A percentile compares a stretch with the other conserved stretches of the same genome.
Evolutionary conservation across 2,888 invertebrate genomes (phyloP).

Genomic region (Lymantria monacha): DNA sequence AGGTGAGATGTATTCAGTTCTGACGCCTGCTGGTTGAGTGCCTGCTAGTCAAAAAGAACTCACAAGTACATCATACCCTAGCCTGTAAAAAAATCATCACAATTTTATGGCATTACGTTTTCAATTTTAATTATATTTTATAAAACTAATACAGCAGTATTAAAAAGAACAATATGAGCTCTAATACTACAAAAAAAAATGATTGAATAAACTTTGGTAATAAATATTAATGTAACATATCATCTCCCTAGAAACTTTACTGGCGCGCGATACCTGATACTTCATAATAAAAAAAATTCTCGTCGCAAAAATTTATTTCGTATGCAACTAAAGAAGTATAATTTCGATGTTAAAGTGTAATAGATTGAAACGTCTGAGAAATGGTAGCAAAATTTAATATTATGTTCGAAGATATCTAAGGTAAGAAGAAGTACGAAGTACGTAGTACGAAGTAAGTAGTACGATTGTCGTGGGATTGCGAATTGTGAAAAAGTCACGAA

Average conservation of each 20-base stretch:
- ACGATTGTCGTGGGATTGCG: slow-evolving; percentile 69
- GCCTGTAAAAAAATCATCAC: no score
- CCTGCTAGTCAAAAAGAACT: no score
- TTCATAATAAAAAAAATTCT: slow-evolving; percentile 24
- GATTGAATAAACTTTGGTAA: neutral
- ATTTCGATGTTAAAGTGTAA: slow-evolving; percentile 64
- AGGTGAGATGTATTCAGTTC: no score
- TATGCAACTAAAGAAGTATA: slow-evolving; percentile 55
- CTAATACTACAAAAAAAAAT: neutral
- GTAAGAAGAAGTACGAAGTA: slow-evolving; percentile 45
- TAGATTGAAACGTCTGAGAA: slow-evolving; percentile 64
- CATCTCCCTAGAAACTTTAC: slow-evolving; percentile 5
- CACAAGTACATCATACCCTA: no score
- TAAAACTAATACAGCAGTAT: no score
- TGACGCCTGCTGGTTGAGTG: no score
- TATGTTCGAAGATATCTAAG: slow-evolving; percentile 58
- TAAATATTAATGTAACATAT: slow-evolving; percentile 10
- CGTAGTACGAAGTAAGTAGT: no score
- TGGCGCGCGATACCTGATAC: slow-evolving; percentile 20
- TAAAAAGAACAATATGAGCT: neutral
- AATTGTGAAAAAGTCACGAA: slow-evolving; percentile 75
- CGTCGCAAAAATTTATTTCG: slow-evolving; percentile 46
- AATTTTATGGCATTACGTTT: no score
- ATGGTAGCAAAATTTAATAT: slow-evolving; percentile 70
- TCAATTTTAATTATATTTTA: no score